Conservation (phyloP, 2,888 invertebrate genomes). For the Tetrapedia diversipes region DNA sequence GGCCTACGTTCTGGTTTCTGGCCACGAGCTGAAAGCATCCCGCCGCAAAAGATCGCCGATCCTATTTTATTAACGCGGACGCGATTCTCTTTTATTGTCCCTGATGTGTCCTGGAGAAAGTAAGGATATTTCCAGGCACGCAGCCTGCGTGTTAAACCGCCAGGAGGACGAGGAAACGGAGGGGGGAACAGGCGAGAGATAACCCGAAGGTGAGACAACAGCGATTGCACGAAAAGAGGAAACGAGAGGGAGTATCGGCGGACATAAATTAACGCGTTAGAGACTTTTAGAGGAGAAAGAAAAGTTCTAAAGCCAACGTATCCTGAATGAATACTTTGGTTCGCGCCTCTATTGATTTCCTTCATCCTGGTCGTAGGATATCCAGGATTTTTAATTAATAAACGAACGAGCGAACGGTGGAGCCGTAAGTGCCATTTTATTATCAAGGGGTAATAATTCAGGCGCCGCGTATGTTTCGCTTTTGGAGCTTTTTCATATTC, state of each 20-base stretch:
- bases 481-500: no score
- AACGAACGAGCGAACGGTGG: no score
- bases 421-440: no score
- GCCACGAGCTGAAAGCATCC: conserved; percentile 14
- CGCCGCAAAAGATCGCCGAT: conserved; percentile 1
- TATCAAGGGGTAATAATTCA: no score
- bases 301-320: neutral
- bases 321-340: no score
- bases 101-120: conserved; percentile 25
- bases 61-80: conserved; percentile 29
- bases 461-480: no score
- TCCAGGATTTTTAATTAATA: neutral
- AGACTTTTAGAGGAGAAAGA: neutral
- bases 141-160: conserved; percentile 4
- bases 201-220: conserved; percentile 6
- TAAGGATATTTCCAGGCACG: conserved; percentile 11
- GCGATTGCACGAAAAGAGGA: conserved; percentile 5
- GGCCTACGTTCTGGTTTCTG: conserved; percentile 9
- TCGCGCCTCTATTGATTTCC: no score
- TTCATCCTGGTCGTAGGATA: neutral
- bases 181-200: neutral
- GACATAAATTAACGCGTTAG: conserved; percentile 1
- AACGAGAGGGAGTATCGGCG: neutral
- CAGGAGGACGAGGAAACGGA: neutral
- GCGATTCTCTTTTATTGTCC: conserved; percentile 18